Evolutionary conservation across 1,140 invertebrate genomes (phyloP), one percentile per base, ranked within the genome.

Genomic region (Gryllus bimaculatus): DNA sequence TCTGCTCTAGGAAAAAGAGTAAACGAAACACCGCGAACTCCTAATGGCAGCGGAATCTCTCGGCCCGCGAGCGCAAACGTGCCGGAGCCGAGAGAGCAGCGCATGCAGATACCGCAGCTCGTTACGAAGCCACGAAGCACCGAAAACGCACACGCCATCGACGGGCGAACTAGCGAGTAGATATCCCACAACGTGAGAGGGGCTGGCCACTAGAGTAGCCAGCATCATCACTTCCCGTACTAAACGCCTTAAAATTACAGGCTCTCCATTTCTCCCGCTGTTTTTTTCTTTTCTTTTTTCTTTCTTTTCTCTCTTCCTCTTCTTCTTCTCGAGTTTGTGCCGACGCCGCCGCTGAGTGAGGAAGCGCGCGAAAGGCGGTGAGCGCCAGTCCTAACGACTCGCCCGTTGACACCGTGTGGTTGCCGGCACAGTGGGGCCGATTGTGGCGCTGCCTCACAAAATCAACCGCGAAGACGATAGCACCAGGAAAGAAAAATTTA

Each of bases 201-300:
- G 18, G 18, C 54, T 39, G 54, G 54, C 54, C 54, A 66, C 54
- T 66, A 66, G 54, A 66, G 54, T 13, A 66, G 54, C 54, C 54
- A 66, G 54, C 54, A 66, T 66, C 54, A 66, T 66, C 54, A 66
- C 54, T 66, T 66, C 54, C 18, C 54, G 54, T 66, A 66, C 54
- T 66, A 66, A 66, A 66, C 54, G 54, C 54, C 54, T 66, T 13
- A 66, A 66, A 66, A 66, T 66, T 66, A 66, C 54, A 66, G 54
- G 54, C 18, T 66, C 54, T 66, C 54, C 10, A 66, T 66, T 66
- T 66, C 54, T 66, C 18, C 7, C 54, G 26, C 26, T 39, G 26
- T 39, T 2, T 39, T 39, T 39, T 39, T 39, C 5, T 39, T 39
- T 39, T 5, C 5, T 5, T 39, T 7, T 66, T 7, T 66, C 18